A percentile compares a stretch with the other conserved stretches of the same genome.
Evolutionary conservation across 2,797 vertebrate species (phyloP).

Genomic region (Varecia variegata): DNA sequence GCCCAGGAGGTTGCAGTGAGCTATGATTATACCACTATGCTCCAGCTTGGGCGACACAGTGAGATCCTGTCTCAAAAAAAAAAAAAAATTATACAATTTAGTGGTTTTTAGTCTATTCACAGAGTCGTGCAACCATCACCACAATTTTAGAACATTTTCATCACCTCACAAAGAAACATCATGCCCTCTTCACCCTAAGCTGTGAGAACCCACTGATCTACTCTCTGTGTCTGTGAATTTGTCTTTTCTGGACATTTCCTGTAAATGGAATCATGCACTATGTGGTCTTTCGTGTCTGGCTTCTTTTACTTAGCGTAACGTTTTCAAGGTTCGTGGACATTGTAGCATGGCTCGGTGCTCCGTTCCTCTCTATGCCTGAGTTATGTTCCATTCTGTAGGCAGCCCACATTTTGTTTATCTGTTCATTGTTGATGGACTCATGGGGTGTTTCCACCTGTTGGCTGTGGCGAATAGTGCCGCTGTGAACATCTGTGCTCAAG

Average conservation of each 20-base stretch:
- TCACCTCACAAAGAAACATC: not conserved
- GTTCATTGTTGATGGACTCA: accelerated
- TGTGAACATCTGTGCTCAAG: not conserved
- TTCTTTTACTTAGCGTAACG: not conserved
- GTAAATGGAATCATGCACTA: too few species aligned
- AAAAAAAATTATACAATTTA: not conserved
- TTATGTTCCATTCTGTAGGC: accelerated
- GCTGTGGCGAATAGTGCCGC: not conserved
- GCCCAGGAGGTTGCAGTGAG: not conserved
- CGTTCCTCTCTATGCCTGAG: not conserved
- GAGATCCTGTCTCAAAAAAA: not conserved
- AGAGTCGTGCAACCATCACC: not conserved
- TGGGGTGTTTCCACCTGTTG: not conserved
- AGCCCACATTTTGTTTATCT: too few species aligned
- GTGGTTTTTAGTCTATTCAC: not conserved
- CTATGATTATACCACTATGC: not conserved
- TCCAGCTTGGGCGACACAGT: not conserved
- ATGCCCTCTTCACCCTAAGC: not conserved
- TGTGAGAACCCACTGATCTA: not conserved
- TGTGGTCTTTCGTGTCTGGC: not conserved
- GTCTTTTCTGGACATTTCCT: not conserved
- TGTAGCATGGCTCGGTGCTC: accelerated
- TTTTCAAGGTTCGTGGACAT: not conserved
- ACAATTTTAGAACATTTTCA: not conserved
- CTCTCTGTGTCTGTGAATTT: not conserved